Base-by-base conservation (phyloP, 2,797 vertebrate species). In the Pangasius sanitwongsei region DNA sequence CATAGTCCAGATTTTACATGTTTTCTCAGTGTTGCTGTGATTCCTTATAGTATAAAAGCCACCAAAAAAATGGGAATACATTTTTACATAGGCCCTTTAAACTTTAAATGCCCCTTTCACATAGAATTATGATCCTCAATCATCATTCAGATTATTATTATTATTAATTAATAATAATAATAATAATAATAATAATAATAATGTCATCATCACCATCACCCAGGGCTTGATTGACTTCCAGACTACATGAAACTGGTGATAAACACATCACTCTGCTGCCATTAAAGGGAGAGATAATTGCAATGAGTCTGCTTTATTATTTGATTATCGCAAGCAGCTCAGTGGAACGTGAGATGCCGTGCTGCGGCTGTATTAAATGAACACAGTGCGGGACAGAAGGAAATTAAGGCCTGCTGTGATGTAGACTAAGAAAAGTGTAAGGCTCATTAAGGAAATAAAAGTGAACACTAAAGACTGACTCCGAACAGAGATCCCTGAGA, bases 321-420 rank as follows among this genome's bases (percentile, higher is more conserved):
- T 88, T 81, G 44, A 91, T 91, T 88, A 90, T 81, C 34, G 55
- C 86, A 28, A 65, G 72, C 65, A 48, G 85, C 37, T 63, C 57
- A 65, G 44, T 81, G 25, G 55, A 83, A 53, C 57, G 57, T 25
- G 81, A 83, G 70, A 11, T 8, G 70, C 70, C 63, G 55, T 41
- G 80, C 57, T 44, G 55, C 23, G 63, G n/a, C 59, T 31, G 85
- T 77, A 87, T 90, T 72, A 83, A 88, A 85, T 31, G 48, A 63
- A 34, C 59, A 55, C 50, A 20, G 37, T 37, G 37, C 48, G 75
- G 44, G 86, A 81, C 59, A 44, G 53, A 69, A 88, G 81, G 83
- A 86, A 85, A 89, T 88, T 89, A 83, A 44, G 57, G 63, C 83
- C 74, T 80, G 28, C 65, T 41, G 61, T 80, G 63, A 50, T 69